A percentile compares a stretch with the other conserved stretches of the same genome.
Evolutionary conservation across 2,888 invertebrate genomes (phyloP).

Genomic region (Sclerodermus sp.): DNA sequence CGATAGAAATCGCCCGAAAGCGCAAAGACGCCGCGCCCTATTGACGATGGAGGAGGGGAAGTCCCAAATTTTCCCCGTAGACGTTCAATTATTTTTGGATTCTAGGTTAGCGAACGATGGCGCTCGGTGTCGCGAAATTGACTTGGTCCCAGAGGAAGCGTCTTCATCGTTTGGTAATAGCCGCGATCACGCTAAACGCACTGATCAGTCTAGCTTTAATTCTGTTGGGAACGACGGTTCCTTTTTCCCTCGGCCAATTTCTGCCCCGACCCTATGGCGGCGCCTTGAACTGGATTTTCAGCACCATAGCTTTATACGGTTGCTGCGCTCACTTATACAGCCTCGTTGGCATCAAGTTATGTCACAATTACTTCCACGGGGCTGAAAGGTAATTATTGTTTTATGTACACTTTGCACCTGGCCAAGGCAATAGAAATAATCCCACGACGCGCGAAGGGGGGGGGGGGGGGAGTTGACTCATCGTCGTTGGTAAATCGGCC

Average conservation of each 20-base stretch:
- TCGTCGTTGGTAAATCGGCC: too few species aligned
- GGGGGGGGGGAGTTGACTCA: too few species aligned
- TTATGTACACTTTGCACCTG: too few species aligned
- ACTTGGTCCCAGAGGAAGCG: slow-evolving; percentile 9
- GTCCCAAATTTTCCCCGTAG: too few species aligned
- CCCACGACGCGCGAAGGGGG: slow-evolving; percentile 1
- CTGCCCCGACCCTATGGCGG: slow-evolving; percentile 3
- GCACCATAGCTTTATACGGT: slow-evolving; percentile 19
- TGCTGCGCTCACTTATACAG: slow-evolving; percentile 17
- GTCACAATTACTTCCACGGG: slow-evolving; percentile 15
- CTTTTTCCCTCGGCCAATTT: neutral
- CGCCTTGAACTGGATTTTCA: slow-evolving; percentile 11
- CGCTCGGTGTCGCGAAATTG: slow-evolving; percentile 8
- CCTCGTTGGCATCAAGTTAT: slow-evolving; percentile 17
- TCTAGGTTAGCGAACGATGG: slow-evolving; percentile 9
- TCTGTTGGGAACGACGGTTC: neutral
- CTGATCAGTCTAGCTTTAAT: slow-evolving; percentile 8
- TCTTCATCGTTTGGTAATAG: slow-evolving; percentile 1
- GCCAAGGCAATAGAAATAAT: too few species aligned
- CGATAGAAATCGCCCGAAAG: too few species aligned
- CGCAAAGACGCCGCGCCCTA: too few species aligned
- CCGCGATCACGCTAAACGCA: slow-evolving; percentile 2
- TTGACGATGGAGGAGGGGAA: too few species aligned
- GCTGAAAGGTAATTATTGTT: slow-evolving; percentile 20
- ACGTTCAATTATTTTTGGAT: too few species aligned